A percentile compares a stretch with the other conserved stretches of the same genome.
These are phyloP conservation scores for Desmodus rotundus DNA, from an alignment of 2,113 vertebrate species.

Conservation along the genomic window DNA sequence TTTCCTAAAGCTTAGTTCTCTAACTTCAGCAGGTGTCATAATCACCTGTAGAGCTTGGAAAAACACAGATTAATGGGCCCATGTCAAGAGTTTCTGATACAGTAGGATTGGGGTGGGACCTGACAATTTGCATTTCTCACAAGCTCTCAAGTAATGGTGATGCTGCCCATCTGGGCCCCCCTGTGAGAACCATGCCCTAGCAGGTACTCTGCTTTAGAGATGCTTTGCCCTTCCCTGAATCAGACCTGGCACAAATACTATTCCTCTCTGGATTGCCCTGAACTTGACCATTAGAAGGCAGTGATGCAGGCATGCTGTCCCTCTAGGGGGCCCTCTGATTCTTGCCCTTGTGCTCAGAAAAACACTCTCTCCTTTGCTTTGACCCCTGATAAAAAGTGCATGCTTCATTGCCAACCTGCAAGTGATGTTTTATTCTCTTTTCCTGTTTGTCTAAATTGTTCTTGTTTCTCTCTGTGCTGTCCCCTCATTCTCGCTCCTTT, in stretches of 20 bases:
- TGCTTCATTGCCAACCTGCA: slow-evolving; percentile 78
- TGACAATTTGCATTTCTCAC: neutral
- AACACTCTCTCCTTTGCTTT: slow-evolving; percentile 78
- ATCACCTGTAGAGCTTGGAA: neutral
- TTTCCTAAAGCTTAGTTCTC: slow-evolving; percentile 14
- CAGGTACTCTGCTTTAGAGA: neutral
- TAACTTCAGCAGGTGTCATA: neutral
- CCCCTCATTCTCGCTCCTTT: slow-evolving; percentile 77
- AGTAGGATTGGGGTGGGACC: neutral
- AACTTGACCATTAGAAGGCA: slow-evolving; percentile 70
- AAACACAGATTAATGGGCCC: neutral
- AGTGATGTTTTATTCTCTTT: slow-evolving; percentile 80
- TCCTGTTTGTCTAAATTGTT: slow-evolving; percentile 81
- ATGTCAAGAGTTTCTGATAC: neutral
- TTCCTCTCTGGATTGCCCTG: slow-evolving; percentile 61
- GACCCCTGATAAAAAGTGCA: slow-evolving; percentile 79
- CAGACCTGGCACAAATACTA: slow-evolving; percentile 63
- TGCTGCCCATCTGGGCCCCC: neutral
- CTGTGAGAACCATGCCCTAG: slow-evolving; percentile 48
- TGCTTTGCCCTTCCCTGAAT: slow-evolving; percentile 53
- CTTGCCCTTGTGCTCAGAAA: slow-evolving; percentile 73
- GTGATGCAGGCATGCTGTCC: slow-evolving; percentile 63
- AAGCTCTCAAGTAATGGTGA: neutral
- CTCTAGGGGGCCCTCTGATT: slow-evolving; percentile 62
- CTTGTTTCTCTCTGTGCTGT: slow-evolving; percentile 77